Percentiles rank a stretch among this genome's conserved stretches.
Evolutionary conservation across 2,797 vertebrate genomes (phyloP).

Genomic region (Hippocampus kuda): DNA sequence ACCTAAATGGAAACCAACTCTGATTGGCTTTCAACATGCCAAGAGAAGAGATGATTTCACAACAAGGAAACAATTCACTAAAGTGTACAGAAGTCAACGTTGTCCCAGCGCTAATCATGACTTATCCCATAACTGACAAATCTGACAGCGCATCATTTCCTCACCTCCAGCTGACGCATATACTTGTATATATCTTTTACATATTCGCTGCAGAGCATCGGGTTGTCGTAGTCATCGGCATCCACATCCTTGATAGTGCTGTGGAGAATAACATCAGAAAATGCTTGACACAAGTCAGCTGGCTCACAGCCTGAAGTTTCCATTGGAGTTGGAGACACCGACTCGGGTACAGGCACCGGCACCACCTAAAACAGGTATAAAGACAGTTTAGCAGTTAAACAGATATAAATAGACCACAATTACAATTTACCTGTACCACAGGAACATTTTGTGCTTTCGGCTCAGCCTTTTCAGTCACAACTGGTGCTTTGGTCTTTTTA

Average conservation of each 20-base stretch:
- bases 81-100: neutral
- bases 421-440: conserved; percentile 37
- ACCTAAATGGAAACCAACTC: too few species aligned
- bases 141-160: neutral
- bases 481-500: conserved; percentile 38
- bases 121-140: too few species aligned
- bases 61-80: too few species aligned
- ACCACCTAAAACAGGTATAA: neutral
- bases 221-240: conserved; percentile 67
- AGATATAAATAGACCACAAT: neutral
- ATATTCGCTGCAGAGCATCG: conserved; percentile 76
- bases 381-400: too few species aligned
- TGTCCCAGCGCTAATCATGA: neutral
- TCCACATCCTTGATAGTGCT: conserved; percentile 70
- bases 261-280: conserved; percentile 72
- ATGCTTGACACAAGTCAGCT: conserved; percentile 67
- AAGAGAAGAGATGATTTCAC: too few species aligned
- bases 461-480: conserved; percentile 36
- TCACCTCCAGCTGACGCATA: conserved; percentile 72
- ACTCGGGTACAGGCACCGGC: conserved; percentile 41
- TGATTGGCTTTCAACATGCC: too few species aligned
- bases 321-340: conserved; percentile 60
- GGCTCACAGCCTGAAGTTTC: conserved; percentile 66
- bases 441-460: conserved; percentile 31
- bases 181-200: conserved; percentile 84